Evolutionary conservation across 2,113 vertebrate species (phyloP).

Genomic region (Sinocyclocheilus grahami): DNA sequence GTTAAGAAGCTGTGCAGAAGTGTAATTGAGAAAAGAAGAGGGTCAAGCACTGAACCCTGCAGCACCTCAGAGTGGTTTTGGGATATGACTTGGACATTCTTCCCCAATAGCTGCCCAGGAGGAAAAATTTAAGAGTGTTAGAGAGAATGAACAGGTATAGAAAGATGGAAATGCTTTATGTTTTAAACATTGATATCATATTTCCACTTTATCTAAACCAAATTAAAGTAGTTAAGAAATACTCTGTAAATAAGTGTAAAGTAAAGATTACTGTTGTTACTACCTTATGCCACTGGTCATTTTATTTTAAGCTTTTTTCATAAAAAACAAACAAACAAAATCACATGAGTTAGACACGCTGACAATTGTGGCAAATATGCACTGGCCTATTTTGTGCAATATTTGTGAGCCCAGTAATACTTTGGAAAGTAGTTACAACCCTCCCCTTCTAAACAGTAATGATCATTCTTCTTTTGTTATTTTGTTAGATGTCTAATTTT

Average conservation of each 20-base stretch:
- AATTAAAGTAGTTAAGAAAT: too few species aligned
- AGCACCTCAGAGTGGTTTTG: neutral
- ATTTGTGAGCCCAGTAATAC: neutral
- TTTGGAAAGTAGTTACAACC: neutral
- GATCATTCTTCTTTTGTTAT: neutral
- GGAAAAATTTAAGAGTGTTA: neutral
- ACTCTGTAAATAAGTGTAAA: neutral
- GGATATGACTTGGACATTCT: neutral
- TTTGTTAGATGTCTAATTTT: neutral
- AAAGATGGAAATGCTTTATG: neutral
- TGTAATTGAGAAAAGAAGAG: neutral
- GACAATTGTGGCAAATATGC: neutral
- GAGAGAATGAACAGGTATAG: neutral
- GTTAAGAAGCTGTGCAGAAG: neutral
- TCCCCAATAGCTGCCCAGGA: neutral
- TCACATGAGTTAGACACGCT: neutral
- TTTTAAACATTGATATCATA: neutral
- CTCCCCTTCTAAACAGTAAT: neutral
- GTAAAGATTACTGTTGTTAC: neutral
- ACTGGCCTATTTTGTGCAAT: neutral
- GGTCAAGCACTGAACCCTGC: neutral
- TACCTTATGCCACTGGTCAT: neutral
- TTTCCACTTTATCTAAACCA: too few species aligned
- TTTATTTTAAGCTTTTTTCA: neutral
- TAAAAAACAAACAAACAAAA: neutral